Conservation (phyloP, 2,797 vertebrate genomes). For the Rhinella marina region DNA sequence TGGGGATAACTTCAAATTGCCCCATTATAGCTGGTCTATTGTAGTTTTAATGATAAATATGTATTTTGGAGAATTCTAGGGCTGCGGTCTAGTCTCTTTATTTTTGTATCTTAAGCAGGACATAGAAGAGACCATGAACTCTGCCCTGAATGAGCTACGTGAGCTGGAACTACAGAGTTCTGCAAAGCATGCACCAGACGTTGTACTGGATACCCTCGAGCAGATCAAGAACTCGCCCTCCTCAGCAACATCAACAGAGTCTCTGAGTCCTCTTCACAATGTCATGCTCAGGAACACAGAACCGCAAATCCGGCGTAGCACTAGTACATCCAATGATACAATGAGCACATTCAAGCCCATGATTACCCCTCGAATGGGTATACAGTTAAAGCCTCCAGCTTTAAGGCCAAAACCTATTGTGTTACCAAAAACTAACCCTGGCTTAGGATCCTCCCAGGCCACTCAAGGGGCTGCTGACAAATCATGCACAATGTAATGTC, state of each 20-base stretch:
- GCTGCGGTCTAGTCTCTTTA: constrained; percentile 32
- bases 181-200: constrained; percentile 92
- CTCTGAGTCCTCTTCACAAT: constrained; percentile 78
- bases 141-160: constrained; percentile 92
- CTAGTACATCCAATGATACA: constrained; percentile 89
- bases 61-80: not conserved
- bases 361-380: constrained; percentile 93
- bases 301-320: constrained; percentile 88
- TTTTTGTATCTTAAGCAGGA: constrained; percentile 77
- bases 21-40: too few relatives aligned
- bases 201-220: constrained; percentile 98
- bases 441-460: constrained; percentile 78
- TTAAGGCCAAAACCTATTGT: constrained; percentile 94
- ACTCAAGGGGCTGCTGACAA: constrained; percentile 91
- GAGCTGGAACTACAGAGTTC: constrained; percentile 97
- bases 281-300: constrained; percentile 80
- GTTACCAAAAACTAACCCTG: constrained; percentile 87
- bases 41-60: not conserved
- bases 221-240: constrained; percentile 85
- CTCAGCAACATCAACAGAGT: constrained; percentile 79
- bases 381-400: constrained; percentile 95
- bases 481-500: constrained; percentile 94
- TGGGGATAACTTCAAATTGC: too few relatives aligned
- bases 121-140: constrained; percentile 99
- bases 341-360: constrained; percentile 97